Evolutionary conservation across 2,113 vertebrate genomes (phyloP).

Genomic region (Callipepla californica): DNA sequence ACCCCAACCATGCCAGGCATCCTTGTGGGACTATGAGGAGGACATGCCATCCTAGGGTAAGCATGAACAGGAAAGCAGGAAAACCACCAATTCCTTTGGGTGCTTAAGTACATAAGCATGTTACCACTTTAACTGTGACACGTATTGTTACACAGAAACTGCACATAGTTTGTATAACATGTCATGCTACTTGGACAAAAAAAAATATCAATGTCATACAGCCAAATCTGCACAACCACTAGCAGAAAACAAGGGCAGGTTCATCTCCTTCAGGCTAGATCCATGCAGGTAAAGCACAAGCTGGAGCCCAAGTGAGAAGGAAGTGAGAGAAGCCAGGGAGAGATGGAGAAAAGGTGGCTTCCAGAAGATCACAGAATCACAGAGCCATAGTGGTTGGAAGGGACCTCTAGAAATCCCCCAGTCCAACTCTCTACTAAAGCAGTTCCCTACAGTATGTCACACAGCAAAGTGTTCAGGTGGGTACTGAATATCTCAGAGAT

Average conservation of each 20-base stretch:
- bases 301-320: neutral
- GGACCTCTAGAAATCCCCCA: too few relatives aligned
- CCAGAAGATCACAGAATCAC: neutral
- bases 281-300: neutral
- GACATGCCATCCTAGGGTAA: neutral
- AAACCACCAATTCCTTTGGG: neutral
- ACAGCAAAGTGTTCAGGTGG: too few relatives aligned
- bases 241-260: neutral
- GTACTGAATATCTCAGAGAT: too few relatives aligned
- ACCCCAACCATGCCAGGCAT: rapidly evolving
- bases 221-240: neutral
- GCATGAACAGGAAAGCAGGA: neutral
- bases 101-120: rapidly evolving
- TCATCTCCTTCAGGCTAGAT: neutral
- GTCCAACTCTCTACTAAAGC: too few relatives aligned
- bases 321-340: neutral
- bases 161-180: rapidly evolving
- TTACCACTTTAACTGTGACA: neutral
- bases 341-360: neutral
- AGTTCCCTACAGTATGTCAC: too few relatives aligned
- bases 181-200: neutral
- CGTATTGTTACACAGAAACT: neutral
- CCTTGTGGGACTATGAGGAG: neutral
- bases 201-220: rapidly evolving
- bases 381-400: too few relatives aligned